Conservation (phyloP, 1,140 invertebrate genomes). For the Gryllus bimaculatus region DNA sequence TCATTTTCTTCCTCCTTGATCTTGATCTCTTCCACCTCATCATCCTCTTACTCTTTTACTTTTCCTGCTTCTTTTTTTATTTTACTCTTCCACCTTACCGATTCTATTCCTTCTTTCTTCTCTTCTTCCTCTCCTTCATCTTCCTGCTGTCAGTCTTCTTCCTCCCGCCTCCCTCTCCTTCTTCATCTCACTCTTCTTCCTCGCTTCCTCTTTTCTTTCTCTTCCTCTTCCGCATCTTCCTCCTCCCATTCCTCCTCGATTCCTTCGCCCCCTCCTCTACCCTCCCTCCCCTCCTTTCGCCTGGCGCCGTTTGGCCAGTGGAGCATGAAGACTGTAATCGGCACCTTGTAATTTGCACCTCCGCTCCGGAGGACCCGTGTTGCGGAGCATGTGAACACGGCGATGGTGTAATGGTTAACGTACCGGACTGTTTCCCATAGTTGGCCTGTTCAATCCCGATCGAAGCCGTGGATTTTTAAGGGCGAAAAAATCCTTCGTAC, state of each 20-base stretch:
- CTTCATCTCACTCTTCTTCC: background rate
- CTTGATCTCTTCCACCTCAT: background rate
- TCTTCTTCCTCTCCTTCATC: background rate
- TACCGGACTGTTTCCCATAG: too few species aligned
- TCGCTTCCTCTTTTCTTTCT: background rate
- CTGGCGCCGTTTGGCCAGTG: background rate
- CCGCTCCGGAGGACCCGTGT: too few species aligned
- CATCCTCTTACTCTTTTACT: background rate
- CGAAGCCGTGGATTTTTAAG: too few species aligned
- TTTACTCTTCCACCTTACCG: slow-evolving; percentile 5
- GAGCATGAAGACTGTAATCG: slow-evolving; percentile 1
- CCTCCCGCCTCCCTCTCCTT: background rate
- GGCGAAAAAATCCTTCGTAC: too few species aligned
- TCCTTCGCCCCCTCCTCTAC: background rate
- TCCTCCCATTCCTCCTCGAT: background rate
- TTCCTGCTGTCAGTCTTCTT: too few species aligned
- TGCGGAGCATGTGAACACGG: too few species aligned
- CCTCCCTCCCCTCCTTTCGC: background rate
- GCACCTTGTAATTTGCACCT: background rate
- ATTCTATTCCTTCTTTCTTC: too few species aligned
- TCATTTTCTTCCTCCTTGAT: too few species aligned
- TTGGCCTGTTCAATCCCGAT: too few species aligned
- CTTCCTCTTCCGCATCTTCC: background rate
- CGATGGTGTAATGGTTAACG: too few species aligned
- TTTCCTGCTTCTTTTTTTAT: background rate